Base-by-base conservation (phyloP, 2,888 invertebrate species). In the Caenorhabditis doughertyi region DNA sequence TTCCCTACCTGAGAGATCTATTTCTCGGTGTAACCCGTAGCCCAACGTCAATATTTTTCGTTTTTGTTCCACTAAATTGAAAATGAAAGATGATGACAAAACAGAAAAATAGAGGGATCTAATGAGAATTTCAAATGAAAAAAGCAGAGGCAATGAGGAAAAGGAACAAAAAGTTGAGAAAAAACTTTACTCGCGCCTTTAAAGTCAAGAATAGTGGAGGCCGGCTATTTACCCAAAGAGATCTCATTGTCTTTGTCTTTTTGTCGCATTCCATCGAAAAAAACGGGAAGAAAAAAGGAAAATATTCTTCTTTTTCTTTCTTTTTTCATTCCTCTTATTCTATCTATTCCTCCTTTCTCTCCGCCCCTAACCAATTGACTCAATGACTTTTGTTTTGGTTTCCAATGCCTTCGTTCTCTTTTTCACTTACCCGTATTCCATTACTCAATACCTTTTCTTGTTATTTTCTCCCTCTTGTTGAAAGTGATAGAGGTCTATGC, bases 211-310 rank as follows among this genome's bases (percentile, higher is more conserved):
- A 67, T 51, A 51, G 51, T 56, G 70, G 32, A 9, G 32, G n/a
- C n/a, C n/a, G n/a, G 56, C 58, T 70, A 58, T 70, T 70, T 70
- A 70, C 56, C 70, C 70, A 23, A 21, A 70, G 44, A 58, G 70
- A 70, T 70, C 70, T 32, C 70, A 70, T 70, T 70, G 70, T 70
- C 70, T 70, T 70, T 70, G 49, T 71, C 49, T 58, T 55, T 53
- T 47, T 11, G 70, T 70, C 70, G 70, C 53, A 68, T 70, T 70
- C 70, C 68, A 27, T 25, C 21, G 56, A 23, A 23, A 23, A 47
- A 56, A 44, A 44, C 4, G 68, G 44, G 42, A 25, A 29, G 7
- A 35, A 56, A 56, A 58, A 56, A 29, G 5, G 56, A 58, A 60
- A 58, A 60, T 58, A 60, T 51, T 72, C 49, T 13, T 8, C 4